Base-by-base conservation (phyloP, 2,113 vertebrate species). In the Odontophorus gujanensis region DNA sequence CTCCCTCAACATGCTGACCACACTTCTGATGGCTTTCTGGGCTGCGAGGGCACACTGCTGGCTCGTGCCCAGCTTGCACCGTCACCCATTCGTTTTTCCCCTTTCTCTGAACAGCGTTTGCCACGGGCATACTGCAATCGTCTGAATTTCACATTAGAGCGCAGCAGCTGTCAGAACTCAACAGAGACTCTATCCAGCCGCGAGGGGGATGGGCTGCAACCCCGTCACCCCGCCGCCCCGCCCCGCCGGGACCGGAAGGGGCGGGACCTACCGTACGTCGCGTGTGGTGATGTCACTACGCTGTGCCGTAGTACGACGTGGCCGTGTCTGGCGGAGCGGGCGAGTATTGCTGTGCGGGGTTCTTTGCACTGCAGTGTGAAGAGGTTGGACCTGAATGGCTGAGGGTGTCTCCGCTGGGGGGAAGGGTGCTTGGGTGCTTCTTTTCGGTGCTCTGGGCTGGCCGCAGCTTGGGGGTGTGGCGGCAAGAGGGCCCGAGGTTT, bases 91-190 rank as follows among this genome's bases (percentile, higher is more conserved):
- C 15, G 19, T 24, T 50, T 30, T 9, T 16, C 13, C 3, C n/a
- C n/a, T 62, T 51, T 10, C 34, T 22, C 1, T 4, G 3, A 40
- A 18, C 40, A 53, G 13, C 47, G 18, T 32, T 47, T 42, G 20
- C 21, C 13, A 53, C 22, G 10, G 11, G 5, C 13, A 1, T 3
- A n/a, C 1, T 4, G 22, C 32, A 7, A 24, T 26, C 8, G 2
- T 28, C 34, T 36, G 7, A 16, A 28, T 53, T 53, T 53, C 51
- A 16, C 9, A 53, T 30, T 15, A 53, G 25, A 28, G 16, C 51
- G 51, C 26, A 3, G 5, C 1, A 4, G 8, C 2, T 2, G 9
- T 0, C 45, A 6, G 20, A 13, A 24, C 2, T 2, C 28, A 11
- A 9, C 38, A 53, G 14, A 53, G 9, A 30, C 12, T 25, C 12